Base-by-base conservation (phyloP, 2,888 invertebrate species). In the Lobophora halterata region DNA sequence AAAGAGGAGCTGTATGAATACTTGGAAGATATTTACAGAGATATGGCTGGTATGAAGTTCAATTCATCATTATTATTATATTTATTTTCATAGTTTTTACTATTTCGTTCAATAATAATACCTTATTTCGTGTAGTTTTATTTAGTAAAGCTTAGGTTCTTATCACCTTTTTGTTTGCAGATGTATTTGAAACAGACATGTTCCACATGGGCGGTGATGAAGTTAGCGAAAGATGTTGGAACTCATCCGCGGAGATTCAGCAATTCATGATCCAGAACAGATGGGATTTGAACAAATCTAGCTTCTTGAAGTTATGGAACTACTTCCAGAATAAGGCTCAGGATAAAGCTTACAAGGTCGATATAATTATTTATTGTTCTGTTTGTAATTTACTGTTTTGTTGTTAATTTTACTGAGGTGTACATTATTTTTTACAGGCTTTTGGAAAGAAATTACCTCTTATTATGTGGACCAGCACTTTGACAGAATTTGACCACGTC, bases 171-270 rank as follows among this genome's bases (percentile, higher is more conserved):
- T 6, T 29, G 1, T 29, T 62, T 60, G 2, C 65, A 88, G 89
- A 90, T 0, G 88, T 90, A 27, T 94, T 94, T 69, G 66, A 90
- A 0, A 34, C 68, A 1, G 95, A 95, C 63, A 86, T 95, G 1
- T 95, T 95, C 79, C 96, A 96, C 71, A 95, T 95, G 95, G 96
- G 96, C 1, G 96, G 95, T 0, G 95, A 96, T 64, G 95, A 96
- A 71, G 95, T 92, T 1, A 89, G 75, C 32, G 81, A 88, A 33
- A 65, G 79, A 2, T 96, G 96, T 69, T 96, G 96, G 96, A 94
- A 93, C 61, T 89, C 91, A 0, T 93, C 93, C 0, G 69, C 80
- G 2, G 82, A 85, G 31, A 93, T 96, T 34, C 90, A 88, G 36
- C 76, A 89, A 11, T 94, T 93, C 90, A 93, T 95, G 93, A 54